A percentile compares a stretch with the other conserved stretches of the same genome.
Evolutionary conservation across 64 coral and sea anemone species (phyloP).

Genomic region (Pocillopora verrucosa): DNA sequence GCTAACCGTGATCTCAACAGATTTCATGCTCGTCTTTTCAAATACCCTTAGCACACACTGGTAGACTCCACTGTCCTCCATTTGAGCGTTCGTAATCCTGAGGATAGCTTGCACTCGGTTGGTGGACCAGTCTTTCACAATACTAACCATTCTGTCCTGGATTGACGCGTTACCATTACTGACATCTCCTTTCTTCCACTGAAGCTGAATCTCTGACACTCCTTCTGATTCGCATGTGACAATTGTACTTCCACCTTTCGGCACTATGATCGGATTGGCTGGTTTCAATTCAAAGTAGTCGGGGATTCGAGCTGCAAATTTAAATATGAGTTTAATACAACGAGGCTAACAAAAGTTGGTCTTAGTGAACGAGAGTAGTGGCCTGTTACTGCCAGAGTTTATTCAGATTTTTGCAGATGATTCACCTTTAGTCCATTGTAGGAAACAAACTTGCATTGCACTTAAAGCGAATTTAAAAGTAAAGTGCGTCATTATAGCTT

Average conservation of each 20-base stretch:
- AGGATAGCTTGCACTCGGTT: not conserved
- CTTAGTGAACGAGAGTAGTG: too few relatives aligned
- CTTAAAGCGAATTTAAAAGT: too few relatives aligned
- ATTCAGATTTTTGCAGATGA: too few relatives aligned
- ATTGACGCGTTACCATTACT: not conserved
- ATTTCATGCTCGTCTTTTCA: not conserved
- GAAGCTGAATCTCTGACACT: not conserved
- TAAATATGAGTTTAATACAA: not conserved
- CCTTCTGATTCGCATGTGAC: constrained; percentile 1
- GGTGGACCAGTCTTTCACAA: not conserved
- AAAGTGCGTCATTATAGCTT: too few relatives aligned
- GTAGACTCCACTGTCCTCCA: not conserved
- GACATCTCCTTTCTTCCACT: not conserved
- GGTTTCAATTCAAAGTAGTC: not conserved
- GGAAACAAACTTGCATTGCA: too few relatives aligned
- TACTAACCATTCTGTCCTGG: not conserved
- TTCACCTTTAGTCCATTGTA: too few relatives aligned
- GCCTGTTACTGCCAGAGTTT: too few relatives aligned
- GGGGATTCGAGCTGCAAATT: not conserved
- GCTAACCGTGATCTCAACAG: not conserved
- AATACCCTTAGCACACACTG: constrained; percentile 3
- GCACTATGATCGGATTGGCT: not conserved
- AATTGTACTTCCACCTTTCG: not conserved
- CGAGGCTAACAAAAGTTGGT: too few relatives aligned
- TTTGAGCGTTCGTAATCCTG: not conserved